phyloP scores from a whole-genome alignment of 1,140 invertebrate genomes.

The Papilio aristodemus region DNA sequence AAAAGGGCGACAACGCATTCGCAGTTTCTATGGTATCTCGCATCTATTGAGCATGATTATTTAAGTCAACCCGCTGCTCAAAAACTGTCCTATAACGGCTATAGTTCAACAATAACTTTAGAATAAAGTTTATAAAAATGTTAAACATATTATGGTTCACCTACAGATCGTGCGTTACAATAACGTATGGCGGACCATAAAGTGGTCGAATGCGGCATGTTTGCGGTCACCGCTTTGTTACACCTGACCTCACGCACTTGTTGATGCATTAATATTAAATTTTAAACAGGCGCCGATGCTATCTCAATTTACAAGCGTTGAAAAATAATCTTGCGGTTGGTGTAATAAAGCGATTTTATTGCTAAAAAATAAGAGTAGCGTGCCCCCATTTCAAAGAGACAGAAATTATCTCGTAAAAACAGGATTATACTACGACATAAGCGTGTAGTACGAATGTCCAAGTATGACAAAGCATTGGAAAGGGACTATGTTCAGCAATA shows the following conservation, averaged over 20 bases:
- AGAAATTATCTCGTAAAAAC: no score
- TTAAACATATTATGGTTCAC: neutral
- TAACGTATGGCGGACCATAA: conserved; percentile 27
- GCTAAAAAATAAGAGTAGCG: neutral
- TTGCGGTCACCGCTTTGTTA: conserved; percentile 28
- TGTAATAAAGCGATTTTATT: conserved; percentile 18
- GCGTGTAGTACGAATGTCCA: no score
- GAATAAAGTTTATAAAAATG: neutral
- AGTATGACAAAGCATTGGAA: no score
- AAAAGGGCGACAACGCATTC: no score
- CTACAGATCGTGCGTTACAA: conserved; percentile 17
- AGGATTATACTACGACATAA: no score
- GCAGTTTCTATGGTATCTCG: no score
- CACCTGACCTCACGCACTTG: conserved; percentile 31
- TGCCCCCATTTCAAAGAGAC: neutral
- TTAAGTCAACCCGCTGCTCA: no score
- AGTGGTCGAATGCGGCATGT: conserved; percentile 30
- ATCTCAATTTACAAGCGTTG: conserved; percentile 29
- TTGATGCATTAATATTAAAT: conserved; percentile 25
- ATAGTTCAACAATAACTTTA: no score
- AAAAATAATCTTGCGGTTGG: conserved; percentile 28
- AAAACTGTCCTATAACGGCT: no score
- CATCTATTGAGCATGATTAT: no score
- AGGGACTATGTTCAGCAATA: no score
- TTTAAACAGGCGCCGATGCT: conserved; percentile 32